These are phyloP conservation scores for Ctenopoma kingsleyae DNA, from an alignment of 2,797 vertebrate species.

Conservation along the genomic window DNA sequence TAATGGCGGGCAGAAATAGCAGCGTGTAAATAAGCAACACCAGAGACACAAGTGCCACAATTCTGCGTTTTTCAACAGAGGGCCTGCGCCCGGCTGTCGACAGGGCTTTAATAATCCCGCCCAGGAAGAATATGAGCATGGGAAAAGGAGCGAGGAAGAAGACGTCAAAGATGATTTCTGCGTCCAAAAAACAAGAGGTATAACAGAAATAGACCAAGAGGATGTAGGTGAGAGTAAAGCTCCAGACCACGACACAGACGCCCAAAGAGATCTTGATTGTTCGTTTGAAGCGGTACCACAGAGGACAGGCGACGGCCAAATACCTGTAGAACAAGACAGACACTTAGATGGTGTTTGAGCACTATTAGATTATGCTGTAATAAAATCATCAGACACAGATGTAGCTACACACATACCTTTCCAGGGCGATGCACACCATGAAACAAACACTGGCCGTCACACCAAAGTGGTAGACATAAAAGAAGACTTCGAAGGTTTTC, in stretches of 20 bases:
- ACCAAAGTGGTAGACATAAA: not conserved
- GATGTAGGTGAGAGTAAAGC: not conserved
- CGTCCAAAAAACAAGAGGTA: no score
- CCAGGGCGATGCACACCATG: conserved; percentile 23
- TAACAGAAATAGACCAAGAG: rapidly evolving
- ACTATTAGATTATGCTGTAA: no score
- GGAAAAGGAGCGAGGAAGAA: conserved; percentile 16
- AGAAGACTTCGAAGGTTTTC: not conserved
- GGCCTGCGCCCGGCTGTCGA: not conserved
- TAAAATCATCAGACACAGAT: no score
- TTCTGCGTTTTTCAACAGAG: conserved; percentile 2
- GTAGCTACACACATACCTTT: conserved; percentile 13
- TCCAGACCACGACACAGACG: conserved; percentile 17
- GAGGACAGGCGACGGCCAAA: conserved; percentile 10
- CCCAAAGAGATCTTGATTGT: not conserved
- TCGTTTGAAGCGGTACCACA: conserved; percentile 22
- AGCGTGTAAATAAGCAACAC: conserved; percentile 23
- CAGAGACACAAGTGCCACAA: conserved; percentile 6
- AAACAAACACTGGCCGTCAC: conserved; percentile 8
- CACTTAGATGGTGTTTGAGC: not conserved
- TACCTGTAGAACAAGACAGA: conserved; percentile 19
- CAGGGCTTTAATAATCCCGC: conserved; percentile 24
- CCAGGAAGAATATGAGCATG: conserved; percentile 28
- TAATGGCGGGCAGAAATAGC: conserved; percentile 4
- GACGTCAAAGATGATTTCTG: not conserved